Evolutionary conservation across 2,888 invertebrate species (phyloP), one percentile per base, ranked within the genome.

Genomic region (Lysandra bellargus): DNA sequence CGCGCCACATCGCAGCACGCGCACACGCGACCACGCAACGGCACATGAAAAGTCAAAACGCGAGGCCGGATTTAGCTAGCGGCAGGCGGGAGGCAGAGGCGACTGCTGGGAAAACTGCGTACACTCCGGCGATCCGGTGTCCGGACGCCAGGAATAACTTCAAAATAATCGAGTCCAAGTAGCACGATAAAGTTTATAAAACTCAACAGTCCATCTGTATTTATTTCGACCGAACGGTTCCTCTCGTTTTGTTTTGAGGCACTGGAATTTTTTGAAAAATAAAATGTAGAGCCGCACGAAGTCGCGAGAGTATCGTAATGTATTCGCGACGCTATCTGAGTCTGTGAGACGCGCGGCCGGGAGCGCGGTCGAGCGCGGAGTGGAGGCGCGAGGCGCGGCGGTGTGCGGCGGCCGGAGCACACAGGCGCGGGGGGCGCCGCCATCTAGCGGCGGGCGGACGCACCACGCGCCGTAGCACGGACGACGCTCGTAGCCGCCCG

Each of bases 41-140:
- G 93, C 94, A 94, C 94, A 94, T 94, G 94, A 92, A 69, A 94
- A 94, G 91, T 93, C 83, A 94, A 93, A 93, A 92, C 88, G 93
- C 93, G 92, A 90, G 84, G 89, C 91, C 93, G 91, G 90, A 94
- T 94, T 94, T 94, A 94, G 94, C 92, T 85, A 90, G 90, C 91
- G 86, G 89, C 90, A 88, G 91, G 90, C 87, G 90, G 86, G 86
- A 88, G 85, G 85, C 85, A 87, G 89, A 89, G 89, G 86, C 89
- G 80, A 79, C 80, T 82, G 82, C 82, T 81, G 79, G 82, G 80
- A 82, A 81, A 83, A 82, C 80, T 82, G 80, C 79, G 75, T 79
- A 80, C 80, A 77, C 83, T 82, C 82, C 82, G 81, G 80, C 73
- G 76, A 64, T 75, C 79, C 78, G 82, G 83, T 83, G 83, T 79